phyloP scores from a whole-genome alignment of 2,113 vertebrate species.

The Mola mola region DNA sequence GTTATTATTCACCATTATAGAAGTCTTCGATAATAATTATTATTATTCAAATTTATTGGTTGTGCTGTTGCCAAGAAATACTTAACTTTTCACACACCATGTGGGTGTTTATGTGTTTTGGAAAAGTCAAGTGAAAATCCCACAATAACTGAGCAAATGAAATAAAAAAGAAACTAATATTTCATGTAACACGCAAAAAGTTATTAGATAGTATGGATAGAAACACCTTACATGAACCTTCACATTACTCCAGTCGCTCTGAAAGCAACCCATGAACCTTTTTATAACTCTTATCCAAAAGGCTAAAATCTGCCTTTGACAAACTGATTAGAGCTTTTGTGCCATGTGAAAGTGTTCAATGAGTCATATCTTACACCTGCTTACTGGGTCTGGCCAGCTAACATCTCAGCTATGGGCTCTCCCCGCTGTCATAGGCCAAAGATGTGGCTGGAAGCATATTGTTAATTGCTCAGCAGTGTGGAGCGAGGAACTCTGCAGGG shows the following conservation, averaged over 20 bases:
- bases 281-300: constrained; percentile 39
- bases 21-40: too few relatives aligned
- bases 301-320: constrained; percentile 14
- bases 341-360: constrained; percentile 2
- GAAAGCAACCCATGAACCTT: constrained; percentile 40
- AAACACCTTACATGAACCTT: constrained; percentile 3
- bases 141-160: constrained; percentile 4
- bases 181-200: constrained; percentile 18
- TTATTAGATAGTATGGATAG: not conserved
- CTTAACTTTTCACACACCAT: not conserved
- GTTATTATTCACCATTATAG: too few relatives aligned
- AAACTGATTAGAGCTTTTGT: constrained; percentile 35
- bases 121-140: not conserved
- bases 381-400: not conserved
- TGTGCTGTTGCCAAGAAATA: not conserved
- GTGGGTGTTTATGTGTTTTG: too few relatives aligned
- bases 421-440: constrained; percentile 27
- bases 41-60: not conserved
- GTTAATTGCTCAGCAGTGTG: not conserved
- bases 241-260: constrained; percentile 4
- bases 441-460: constrained; percentile 14
- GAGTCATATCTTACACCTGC: constrained; percentile 24
- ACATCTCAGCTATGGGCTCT: constrained; percentile 12
- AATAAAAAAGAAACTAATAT: not conserved
- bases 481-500: not conserved